These are phyloP conservation scores for Ploceus nigricollis DNA, from an alignment of 2,113 vertebrate species.

Conservation along the genomic window DNA sequence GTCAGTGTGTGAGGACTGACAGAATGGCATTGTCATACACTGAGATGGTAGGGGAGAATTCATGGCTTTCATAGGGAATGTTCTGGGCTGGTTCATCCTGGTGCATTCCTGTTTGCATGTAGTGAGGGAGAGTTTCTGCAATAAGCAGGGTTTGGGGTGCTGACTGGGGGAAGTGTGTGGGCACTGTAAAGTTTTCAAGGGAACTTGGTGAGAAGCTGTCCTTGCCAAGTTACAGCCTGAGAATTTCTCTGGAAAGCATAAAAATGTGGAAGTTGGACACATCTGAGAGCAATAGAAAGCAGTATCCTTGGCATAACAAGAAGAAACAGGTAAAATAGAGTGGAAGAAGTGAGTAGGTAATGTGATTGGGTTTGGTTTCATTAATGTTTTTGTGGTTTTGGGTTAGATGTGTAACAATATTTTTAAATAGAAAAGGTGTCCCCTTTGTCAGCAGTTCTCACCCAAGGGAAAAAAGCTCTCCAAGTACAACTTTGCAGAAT, in stretches of 20 bases:
- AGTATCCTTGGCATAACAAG: neutral
- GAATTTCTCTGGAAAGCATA: neutral
- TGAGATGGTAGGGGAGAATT: neutral
- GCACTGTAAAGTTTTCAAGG: neutral
- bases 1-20: neutral
- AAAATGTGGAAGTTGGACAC: neutral
- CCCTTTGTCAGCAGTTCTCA: neutral
- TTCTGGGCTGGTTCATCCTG: neutral
- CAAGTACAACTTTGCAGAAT: neutral
- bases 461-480: neutral
- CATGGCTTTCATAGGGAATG: neutral
- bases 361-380: neutral
- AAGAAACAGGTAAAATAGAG: neutral
- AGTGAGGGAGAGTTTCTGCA: neutral
- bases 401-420: neutral
- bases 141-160: neutral
- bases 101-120: neutral
- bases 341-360: neutral
- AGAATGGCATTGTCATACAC: neutral
- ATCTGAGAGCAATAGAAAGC: neutral
- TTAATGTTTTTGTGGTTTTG: neutral
- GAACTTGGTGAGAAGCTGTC: neutral
- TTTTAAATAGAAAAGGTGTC: neutral
- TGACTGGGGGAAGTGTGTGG: neutral
- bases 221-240: neutral